Evolutionary conservation across 2,797 vertebrate species (phyloP).

Genomic region (Gouania willdenowi): DNA sequence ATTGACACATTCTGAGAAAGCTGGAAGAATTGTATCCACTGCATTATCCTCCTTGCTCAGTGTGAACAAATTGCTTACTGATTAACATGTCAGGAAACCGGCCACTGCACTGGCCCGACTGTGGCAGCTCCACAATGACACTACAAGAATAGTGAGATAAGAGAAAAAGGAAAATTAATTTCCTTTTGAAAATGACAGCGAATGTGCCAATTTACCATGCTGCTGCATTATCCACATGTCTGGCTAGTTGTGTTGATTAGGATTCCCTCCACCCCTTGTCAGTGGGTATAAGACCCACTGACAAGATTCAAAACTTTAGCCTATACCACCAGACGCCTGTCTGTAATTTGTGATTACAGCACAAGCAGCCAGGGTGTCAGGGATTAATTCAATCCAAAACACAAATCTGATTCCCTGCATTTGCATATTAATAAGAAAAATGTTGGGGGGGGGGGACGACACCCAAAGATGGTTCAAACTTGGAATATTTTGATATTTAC

Average conservation of each 20-base stretch:
- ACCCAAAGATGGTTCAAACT: constrained; percentile 62
- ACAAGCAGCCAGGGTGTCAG: constrained; percentile 60
- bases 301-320: constrained; percentile 63
- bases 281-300: constrained; percentile 64
- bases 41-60: constrained; percentile 49
- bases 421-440: constrained; percentile 80
- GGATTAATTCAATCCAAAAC: constrained; percentile 78
- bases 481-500: constrained; percentile 64
- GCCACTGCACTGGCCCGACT: constrained; percentile 25
- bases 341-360: constrained; percentile 80
- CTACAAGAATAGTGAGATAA: constrained; percentile 42
- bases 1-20: constrained; percentile 28
- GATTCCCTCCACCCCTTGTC: constrained; percentile 66
- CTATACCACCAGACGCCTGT: constrained; percentile 64
- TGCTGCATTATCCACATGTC: constrained; percentile 43
- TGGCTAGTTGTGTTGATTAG: constrained; percentile 70
- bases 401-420: constrained; percentile 75
- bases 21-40: constrained; percentile 47
- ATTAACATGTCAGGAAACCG: constrained; percentile 58
- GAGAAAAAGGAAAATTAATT: constrained; percentile 56
- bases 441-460: constrained; percentile 63
- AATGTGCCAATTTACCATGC: constrained; percentile 60
- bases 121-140: constrained; percentile 36
- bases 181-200: constrained; percentile 61
- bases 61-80: constrained; percentile 57